Conservation (phyloP, 92 coral and sea anemone species). For the Umimayanthus kanabou region DNA sequence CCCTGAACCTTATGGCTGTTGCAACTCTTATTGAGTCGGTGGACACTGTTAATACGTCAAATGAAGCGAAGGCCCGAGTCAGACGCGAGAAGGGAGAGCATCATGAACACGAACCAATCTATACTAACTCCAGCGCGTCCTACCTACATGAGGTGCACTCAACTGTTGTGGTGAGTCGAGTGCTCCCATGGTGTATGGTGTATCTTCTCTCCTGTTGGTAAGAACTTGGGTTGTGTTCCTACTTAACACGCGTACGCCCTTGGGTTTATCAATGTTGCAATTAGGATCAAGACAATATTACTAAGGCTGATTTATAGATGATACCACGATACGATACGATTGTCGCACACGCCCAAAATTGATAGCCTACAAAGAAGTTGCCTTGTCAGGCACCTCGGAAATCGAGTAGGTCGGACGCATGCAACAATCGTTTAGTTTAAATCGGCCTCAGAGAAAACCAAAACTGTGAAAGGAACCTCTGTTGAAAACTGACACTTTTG, state of each 20-base stretch:
- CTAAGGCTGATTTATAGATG: too few species aligned
- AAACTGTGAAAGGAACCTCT: too few species aligned
- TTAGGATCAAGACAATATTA: not conserved
- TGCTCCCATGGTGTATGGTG: slow-evolving; percentile 27
- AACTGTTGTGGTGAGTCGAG: not conserved
- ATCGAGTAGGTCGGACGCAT: too few species aligned
- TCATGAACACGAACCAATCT: slow-evolving; percentile 52
- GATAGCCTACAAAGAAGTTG: too few species aligned
- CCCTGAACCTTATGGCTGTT: slow-evolving; percentile 64
- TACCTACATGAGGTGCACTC: slow-evolving; percentile 6
- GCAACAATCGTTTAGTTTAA: too few species aligned
- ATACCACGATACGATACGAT: too few species aligned
- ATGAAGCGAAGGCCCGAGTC: not conserved
- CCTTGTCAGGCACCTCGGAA: too few species aligned
- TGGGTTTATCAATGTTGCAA: not conserved
- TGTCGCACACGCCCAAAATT: too few species aligned
- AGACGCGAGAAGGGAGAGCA: slow-evolving; percentile 1
- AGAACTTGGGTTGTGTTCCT: not conserved
- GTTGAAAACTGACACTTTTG: too few species aligned
- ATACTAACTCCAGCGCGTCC: slow-evolving; percentile 26
- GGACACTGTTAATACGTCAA: slow-evolving; percentile 7
- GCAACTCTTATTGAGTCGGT: slow-evolving; percentile 58
- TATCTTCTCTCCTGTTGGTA: slow-evolving; percentile 11
- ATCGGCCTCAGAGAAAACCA: too few species aligned
- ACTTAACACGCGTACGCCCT: not conserved